Evolutionary conservation across 2,888 invertebrate species (phyloP).

Genomic region (Tupiocoris notatus): DNA sequence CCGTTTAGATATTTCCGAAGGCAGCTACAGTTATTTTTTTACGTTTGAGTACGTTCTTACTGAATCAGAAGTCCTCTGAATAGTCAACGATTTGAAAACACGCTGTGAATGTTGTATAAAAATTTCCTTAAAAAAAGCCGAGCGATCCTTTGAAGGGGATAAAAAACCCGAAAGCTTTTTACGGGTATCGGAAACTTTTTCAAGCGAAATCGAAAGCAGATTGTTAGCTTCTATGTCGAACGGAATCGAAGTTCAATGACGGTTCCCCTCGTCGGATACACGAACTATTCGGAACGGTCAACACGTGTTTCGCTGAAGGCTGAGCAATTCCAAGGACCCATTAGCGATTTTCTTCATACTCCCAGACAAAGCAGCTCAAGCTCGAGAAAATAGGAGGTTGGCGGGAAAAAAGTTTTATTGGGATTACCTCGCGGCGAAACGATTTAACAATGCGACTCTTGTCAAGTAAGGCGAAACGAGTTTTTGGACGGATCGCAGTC

Average conservation of each 20-base stretch:
- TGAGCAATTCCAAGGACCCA: conserved; percentile 11
- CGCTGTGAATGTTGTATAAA: too few relatives aligned
- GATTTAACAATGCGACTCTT: conserved; percentile 13
- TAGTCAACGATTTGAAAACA: neutral
- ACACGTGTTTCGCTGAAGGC: conserved; percentile 25
- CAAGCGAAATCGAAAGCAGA: too few relatives aligned
- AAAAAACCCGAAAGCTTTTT: too few relatives aligned
- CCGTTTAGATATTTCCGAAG: too few relatives aligned
- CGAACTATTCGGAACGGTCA: too few relatives aligned
- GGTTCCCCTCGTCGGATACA: too few relatives aligned
- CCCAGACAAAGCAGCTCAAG: neutral
- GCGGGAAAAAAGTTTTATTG: conserved; percentile 11
- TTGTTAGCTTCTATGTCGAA: too few relatives aligned
- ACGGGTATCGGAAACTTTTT: too few relatives aligned
- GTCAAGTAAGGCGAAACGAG: conserved; percentile 24
- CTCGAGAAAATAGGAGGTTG: neutral
- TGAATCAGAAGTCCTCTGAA: neutral
- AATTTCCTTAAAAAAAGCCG: too few relatives aligned
- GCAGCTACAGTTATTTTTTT: too few relatives aligned
- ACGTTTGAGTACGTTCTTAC: neutral
- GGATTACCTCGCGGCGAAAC: neutral
- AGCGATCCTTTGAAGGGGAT: too few relatives aligned
- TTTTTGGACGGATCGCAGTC: conserved; percentile 15
- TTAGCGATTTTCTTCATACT: neutral
- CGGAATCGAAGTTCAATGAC: too few relatives aligned